These are phyloP conservation scores for Linnaemya vulpina DNA, from an alignment of 2,888 invertebrate genomes.

Conservation along the genomic window DNA sequence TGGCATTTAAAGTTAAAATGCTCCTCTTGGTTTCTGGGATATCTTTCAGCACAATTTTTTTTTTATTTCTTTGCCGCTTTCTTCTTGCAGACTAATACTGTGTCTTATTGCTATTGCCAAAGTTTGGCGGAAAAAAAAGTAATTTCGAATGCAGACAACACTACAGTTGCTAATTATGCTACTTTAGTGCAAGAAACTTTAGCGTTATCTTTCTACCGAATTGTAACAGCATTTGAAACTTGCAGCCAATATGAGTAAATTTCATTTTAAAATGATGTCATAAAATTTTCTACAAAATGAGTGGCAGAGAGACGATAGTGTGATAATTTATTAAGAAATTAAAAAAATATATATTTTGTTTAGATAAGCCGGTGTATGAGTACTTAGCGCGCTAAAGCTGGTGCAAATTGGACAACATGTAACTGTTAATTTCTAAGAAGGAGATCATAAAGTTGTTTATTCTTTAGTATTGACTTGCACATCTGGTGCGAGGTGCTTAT, in stretches of 20 bases:
- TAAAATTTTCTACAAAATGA: slow-evolving; percentile 20
- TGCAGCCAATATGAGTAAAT: slow-evolving; percentile 42
- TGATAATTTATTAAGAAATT: slow-evolving; percentile 25
- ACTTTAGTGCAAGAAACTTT: slow-evolving; percentile 54
- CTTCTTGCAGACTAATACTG: slow-evolving; percentile 9
- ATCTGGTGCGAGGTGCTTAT: no score
- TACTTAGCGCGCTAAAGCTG: not conserved
- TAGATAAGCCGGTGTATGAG: not conserved
- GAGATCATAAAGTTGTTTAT: no score
- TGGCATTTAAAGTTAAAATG: slow-evolving; percentile 45
- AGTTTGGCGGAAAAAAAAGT: slow-evolving; percentile 46
- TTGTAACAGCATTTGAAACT: slow-evolving; percentile 46
- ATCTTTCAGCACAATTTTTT: not conserved
- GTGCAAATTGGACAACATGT: not conserved
- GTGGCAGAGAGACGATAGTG: slow-evolving; percentile 34
- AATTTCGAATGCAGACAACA: slow-evolving; percentile 45
- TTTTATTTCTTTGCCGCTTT: not conserved
- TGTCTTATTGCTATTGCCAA: slow-evolving; percentile 53
- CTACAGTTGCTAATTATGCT: slow-evolving; percentile 58
- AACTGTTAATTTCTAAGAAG: no score
- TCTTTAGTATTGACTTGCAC: no score
- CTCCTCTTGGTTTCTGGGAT: not conserved
- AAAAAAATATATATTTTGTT: no score
- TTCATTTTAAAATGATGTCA: slow-evolving; percentile 17
- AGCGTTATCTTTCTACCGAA: slow-evolving; percentile 59